Evolutionary conservation across 2,113 vertebrate genomes (phyloP).

Genomic region (Rhinopomastus cyanomelas): DNA sequence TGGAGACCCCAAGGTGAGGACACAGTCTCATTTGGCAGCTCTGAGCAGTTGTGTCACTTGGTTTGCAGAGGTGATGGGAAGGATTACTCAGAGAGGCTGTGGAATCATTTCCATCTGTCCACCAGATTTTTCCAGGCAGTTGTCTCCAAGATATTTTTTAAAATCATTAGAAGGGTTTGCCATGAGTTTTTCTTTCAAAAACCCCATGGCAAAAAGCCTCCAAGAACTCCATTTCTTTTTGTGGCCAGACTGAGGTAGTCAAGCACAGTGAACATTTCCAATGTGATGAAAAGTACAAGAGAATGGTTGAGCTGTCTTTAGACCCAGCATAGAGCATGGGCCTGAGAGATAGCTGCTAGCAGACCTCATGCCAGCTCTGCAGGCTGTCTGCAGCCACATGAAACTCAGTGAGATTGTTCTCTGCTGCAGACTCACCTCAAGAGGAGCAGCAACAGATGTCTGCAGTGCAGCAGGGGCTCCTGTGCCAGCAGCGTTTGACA

Average conservation of each 20-base stretch:
- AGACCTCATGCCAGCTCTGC: not conserved
- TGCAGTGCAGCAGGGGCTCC: not conserved
- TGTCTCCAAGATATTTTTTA: not conserved
- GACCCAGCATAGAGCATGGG: not conserved
- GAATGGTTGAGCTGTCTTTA: not conserved
- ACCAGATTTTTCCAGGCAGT: not conserved
- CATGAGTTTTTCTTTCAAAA: not conserved
- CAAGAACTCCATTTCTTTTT: not conserved
- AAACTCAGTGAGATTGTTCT: not conserved
- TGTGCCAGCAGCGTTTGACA: not conserved
- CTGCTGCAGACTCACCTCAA: constrained; percentile 2
- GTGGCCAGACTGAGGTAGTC: not conserved
- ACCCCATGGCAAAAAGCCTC: rapidly evolving
- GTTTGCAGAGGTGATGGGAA: not conserved
- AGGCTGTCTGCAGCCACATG: not conserved
- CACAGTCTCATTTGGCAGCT: not conserved
- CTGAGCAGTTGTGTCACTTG: not conserved
- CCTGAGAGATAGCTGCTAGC: not conserved
- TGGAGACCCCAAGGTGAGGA: not conserved
- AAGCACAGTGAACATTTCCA: not conserved
- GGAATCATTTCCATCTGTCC: not conserved
- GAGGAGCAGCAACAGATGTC: not conserved
- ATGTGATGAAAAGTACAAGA: not conserved
- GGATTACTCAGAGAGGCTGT: not conserved
- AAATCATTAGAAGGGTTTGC: not conserved